Conservation (phyloP, 2,888 invertebrate species). For the Microplitis deprimator region DNA sequence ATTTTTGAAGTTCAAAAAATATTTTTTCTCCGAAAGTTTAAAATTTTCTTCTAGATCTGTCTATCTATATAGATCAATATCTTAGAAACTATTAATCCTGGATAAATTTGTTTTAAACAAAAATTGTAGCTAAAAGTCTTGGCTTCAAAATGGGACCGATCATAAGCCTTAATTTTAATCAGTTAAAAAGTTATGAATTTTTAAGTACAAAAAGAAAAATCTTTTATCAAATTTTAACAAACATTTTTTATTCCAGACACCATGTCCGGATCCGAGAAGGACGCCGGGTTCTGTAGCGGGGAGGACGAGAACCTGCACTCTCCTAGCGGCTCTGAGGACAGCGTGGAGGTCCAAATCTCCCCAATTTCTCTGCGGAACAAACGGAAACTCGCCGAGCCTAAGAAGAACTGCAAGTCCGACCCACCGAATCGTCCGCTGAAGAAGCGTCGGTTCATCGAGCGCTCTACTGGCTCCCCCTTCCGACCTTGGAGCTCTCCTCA, state of each 20-base stretch:
- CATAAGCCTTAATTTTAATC: no score
- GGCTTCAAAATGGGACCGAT: not conserved
- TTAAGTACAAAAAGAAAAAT: no score
- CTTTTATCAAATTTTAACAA: not conserved
- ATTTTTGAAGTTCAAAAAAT: no score
- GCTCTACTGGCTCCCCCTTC: conserved; percentile 72
- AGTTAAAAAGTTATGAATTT: no score
- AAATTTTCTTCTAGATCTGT: conserved; percentile 17
- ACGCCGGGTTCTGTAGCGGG: conserved; percentile 83
- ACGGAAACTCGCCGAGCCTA: conserved; percentile 79
- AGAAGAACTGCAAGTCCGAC: conserved; percentile 73
- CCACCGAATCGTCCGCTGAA: conserved; percentile 78
- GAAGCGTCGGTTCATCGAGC: conserved; percentile 69
- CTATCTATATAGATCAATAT: no score
- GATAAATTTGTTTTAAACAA: no score
- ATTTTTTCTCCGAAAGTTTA: not conserved
- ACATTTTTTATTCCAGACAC: conserved; percentile 72
- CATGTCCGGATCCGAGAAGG: conserved; percentile 74
- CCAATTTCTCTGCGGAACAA: conserved; percentile 76
- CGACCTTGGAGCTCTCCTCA: conserved; percentile 77
- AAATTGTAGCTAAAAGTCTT: no score
- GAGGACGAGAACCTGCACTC: conserved; percentile 80
- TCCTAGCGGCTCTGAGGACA: conserved; percentile 79
- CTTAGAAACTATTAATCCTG: not conserved
- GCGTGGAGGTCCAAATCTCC: conserved; percentile 77